Conservation (phyloP, 2,797 vertebrate species). For the Gymnocypris eckloni region DNA sequence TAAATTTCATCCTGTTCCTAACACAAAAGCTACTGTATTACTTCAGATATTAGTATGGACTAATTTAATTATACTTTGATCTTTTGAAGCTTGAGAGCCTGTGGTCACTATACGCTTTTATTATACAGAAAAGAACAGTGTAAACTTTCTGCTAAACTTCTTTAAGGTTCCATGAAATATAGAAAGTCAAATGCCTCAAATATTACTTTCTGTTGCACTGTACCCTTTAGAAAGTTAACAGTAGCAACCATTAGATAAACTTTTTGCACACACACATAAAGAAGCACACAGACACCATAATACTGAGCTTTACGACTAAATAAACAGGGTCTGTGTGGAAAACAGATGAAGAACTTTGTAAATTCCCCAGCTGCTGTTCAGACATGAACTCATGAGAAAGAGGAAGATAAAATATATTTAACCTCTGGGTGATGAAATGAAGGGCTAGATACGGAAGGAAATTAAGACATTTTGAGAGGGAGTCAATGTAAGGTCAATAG, state of each 20-base stretch:
- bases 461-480: neutral
- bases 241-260: neutral
- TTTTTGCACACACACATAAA: neutral
- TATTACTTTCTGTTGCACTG: neutral
- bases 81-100: neutral
- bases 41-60: neutral
- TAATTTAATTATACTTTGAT: neutral
- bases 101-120: neutral
- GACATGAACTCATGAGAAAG: neutral
- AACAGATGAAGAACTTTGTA: slow-evolving; percentile 1
- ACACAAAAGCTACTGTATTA: neutral
- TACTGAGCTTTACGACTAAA: neutral
- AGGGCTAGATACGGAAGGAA: neutral
- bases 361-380: slow-evolving; percentile 5
- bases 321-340: neutral
- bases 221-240: neutral
- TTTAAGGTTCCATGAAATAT: neutral
- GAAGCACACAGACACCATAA: neutral
- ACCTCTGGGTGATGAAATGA: neutral
- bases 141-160: neutral
- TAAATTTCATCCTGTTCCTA: neutral
- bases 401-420: slow-evolving; percentile 8
- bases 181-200: neutral
- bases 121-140: neutral
- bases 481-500: neutral